Evolutionary conservation across 2,888 invertebrate species (phyloP), one percentile per base, ranked within the genome.

Genomic region (Hirtodrosophila confusa): DNA sequence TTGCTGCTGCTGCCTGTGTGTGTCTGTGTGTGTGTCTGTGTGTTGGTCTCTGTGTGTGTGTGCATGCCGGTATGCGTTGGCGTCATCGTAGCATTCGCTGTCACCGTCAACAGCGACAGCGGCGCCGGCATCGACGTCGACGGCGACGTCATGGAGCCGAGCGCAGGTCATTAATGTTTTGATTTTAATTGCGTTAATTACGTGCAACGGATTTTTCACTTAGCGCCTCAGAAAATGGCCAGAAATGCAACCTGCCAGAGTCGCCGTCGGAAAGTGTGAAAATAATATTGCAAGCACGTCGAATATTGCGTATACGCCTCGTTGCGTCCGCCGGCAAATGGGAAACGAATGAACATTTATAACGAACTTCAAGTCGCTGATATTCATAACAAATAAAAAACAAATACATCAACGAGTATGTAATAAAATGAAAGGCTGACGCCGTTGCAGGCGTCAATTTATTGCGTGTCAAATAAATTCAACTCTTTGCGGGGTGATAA

Each of bases 171-270:
- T 90, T 90, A 90, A 90, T 90, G 90, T 90, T 90, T 90, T 90
- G 90, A 88, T 90, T 90, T 90, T 90, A 90, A 90, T 90, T 90
- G 90, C 88, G 90, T 90, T 90, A 90, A 90, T 90, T 90, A 90
- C 90, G 83, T 90, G 88, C 88, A 77, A 80, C 90, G 90, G 90
- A 86, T 89, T 88, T 88, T 86, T 80, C 88, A 85, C 76, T 88
- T 76, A 73, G 65, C 64, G 64, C 62, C 65, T 44, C 62, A 41
- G 48, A 27, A 67, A 58, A 39, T 36, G 45, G 47, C 37, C 43
- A 41, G 48, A 49, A 61, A 48, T 47, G 62, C 44, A 63, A 53
- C 58, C 48, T 36, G 69, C 45, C 1, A 31, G 5, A 31, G 9
- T 3, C 7, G 54, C 73, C 75, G 78, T 69, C 75, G 75, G 75